A percentile compares a stretch with the other conserved stretches of the same genome.
Evolutionary conservation across 2,797 vertebrate species (phyloP).

Genomic region (Margarornis squamiger): DNA sequence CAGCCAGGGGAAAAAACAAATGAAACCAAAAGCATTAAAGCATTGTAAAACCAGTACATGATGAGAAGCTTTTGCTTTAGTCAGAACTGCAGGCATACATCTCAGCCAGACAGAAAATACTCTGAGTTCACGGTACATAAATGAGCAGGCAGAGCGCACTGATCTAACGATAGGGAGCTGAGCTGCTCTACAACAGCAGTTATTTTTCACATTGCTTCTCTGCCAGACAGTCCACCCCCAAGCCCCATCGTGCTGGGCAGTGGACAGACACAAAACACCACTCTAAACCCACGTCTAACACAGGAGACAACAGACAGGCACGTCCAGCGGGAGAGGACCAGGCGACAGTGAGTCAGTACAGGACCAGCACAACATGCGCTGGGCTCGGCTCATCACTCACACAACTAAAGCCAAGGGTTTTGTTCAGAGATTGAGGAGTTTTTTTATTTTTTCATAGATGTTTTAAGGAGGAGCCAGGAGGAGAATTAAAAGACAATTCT

Average conservation of each 20-base stretch:
- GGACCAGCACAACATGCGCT: neutral
- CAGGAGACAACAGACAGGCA: conserved; percentile 25
- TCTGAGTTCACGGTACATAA: neutral
- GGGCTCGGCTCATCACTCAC: neutral
- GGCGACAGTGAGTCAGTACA: conserved; percentile 32
- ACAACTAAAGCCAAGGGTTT: neutral
- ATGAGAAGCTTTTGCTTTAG: neutral
- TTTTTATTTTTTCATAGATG: neutral
- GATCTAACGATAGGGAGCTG: neutral
- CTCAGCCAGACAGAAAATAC: conserved; percentile 18
- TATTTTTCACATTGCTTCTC: neutral
- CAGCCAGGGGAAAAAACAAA: neutral
- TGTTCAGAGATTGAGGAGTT: neutral
- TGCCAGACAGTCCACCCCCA: neutral
- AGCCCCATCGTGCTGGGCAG: neutral
- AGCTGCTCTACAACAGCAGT: neutral
- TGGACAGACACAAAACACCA: neutral
- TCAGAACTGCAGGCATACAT: neutral
- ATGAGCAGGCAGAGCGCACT: neutral
- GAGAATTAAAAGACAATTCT: neutral
- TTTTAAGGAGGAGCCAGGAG: conserved; percentile 1
- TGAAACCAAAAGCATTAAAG: neutral
- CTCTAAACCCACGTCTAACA: neutral
- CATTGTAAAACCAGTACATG: neutral
- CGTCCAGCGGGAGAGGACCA: neutral